Evolutionary conservation across 2,113 vertebrate genomes (phyloP).

Genomic region (Tragelaphus buxtoni): DNA sequence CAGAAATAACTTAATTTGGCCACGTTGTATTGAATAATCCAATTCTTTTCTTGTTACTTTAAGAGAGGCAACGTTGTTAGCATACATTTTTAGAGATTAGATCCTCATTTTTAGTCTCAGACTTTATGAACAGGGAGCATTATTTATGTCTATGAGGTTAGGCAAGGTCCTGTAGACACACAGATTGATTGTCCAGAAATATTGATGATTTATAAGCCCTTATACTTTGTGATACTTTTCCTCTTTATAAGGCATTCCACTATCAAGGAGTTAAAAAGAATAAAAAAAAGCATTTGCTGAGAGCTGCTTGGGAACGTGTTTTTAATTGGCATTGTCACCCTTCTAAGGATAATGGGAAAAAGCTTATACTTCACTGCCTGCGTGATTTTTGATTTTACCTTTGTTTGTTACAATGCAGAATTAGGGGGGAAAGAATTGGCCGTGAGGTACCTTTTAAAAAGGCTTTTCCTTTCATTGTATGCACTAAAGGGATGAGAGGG

Average conservation of each 20-base stretch:
- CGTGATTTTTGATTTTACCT: conserved; percentile 56
- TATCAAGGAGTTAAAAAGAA: conserved; percentile 29
- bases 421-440: conserved; percentile 4
- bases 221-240: background rate
- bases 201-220: conserved; percentile 21
- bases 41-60: background rate
- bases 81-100: background rate
- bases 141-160: background rate
- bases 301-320: background rate
- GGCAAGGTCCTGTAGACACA: background rate
- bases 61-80: background rate
- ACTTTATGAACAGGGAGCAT: background rate
- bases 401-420: conserved; percentile 55
- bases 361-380: conserved; percentile 41
- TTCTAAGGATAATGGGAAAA: conserved; percentile 43
- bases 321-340: conserved; percentile 35
- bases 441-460: conserved; percentile 29
- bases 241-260: conserved; percentile 13
- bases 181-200: background rate
- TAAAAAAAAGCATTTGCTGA: background rate
- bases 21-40: background rate
- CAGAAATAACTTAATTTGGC: background rate
- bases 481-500: background rate
- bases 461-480: conserved; percentile 39
- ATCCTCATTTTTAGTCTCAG: background rate